These are phyloP conservation scores for Aspidiotus rigidus DNA, from an alignment of 2,888 invertebrate species.

Conservation along the genomic window DNA sequence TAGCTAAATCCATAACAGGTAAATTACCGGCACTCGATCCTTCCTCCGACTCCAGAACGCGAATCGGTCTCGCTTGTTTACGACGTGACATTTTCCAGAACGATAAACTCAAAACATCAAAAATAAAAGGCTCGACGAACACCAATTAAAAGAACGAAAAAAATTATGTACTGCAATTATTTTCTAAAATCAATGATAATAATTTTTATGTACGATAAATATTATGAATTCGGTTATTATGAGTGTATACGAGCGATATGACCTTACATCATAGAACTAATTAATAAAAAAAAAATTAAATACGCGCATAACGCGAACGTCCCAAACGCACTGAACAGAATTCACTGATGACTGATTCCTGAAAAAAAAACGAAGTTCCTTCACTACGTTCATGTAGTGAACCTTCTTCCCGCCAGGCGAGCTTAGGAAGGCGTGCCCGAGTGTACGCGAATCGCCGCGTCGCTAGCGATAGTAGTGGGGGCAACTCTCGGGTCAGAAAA, in stretches of 20 bases:
- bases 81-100: conserved; percentile 46
- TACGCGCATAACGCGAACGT: background rate
- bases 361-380: background rate
- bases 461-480: background rate
- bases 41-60: conserved; percentile 48
- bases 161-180: background rate
- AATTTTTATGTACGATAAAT: too few relatives aligned
- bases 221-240: too few relatives aligned
- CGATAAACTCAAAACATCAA: background rate
- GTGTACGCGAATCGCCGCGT: background rate
- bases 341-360: background rate
- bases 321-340: background rate
- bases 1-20: conserved; percentile 17
- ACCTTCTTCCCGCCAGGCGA: conserved; percentile 4
- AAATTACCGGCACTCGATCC: conserved; percentile 36
- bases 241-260: too few relatives aligned
- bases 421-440: background rate
- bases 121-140: background rate
- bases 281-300: too few relatives aligned
- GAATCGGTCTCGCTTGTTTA: conserved; percentile 50
- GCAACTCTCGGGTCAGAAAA: background rate
- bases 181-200: background rate
- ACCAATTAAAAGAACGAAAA: background rate
- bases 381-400: background rate
- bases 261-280: too few relatives aligned